Conservation (phyloP, 2,888 invertebrate genomes). For the Euclidia mi region DNA sequence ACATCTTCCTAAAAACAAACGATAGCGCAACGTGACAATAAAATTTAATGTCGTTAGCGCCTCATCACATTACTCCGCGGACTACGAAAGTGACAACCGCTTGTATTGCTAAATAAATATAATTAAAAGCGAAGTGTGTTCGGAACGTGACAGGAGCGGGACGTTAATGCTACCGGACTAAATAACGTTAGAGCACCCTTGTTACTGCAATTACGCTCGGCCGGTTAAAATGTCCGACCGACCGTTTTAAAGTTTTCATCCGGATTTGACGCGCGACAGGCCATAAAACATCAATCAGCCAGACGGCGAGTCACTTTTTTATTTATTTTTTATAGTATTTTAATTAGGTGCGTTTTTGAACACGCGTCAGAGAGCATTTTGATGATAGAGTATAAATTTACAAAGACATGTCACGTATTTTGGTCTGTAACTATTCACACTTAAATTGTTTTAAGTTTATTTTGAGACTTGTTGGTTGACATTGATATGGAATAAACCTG, state of each 20-base stretch:
- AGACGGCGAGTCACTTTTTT: slow-evolving; percentile 6
- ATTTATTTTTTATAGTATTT: slow-evolving; percentile 3
- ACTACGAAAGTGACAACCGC: slow-evolving; percentile 61
- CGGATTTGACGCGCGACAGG: slow-evolving; percentile 72
- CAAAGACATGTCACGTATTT: too few species aligned
- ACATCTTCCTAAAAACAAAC: neutral
- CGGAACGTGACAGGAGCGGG: slow-evolving; percentile 76
- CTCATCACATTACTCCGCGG: slow-evolving; percentile 38
- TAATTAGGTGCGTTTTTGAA: neutral
- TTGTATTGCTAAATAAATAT: slow-evolving; percentile 79
- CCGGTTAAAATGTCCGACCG: slow-evolving; percentile 76
- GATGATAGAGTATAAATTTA: too few species aligned
- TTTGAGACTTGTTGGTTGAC: too few species aligned
- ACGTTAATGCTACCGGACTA: slow-evolving; percentile 83
- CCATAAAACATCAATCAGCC: slow-evolving; percentile 59
- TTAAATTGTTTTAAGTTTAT: too few species aligned
- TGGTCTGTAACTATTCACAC: too few species aligned
- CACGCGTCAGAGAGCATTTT: neutral
- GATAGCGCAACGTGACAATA: neutral
- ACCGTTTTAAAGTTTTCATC: slow-evolving; percentile 79
- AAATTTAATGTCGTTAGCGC: slow-evolving; percentile 17
- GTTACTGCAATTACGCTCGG: slow-evolving; percentile 83
- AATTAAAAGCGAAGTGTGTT: slow-evolving; percentile 78
- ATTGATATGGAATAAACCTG: too few species aligned
- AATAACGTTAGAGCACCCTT: slow-evolving; percentile 88